Conservation (phyloP, 2,113 vertebrate species). For the Stigmatopora nigra region DNA sequence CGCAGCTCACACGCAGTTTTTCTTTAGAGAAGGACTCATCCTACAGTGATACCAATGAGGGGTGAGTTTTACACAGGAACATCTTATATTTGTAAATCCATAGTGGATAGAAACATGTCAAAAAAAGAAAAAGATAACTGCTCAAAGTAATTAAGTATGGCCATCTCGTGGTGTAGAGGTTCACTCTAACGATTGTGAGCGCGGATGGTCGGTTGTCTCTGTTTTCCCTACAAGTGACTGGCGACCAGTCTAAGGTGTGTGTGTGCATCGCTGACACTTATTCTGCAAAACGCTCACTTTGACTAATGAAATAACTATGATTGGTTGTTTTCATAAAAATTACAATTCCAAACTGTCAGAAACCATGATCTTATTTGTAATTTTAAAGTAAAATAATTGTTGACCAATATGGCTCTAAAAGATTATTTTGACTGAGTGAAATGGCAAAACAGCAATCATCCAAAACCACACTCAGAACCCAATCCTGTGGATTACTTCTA, state of each 20-base stretch:
- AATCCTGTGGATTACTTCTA: slow-evolving; percentile 29
- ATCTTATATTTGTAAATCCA: too few species aligned
- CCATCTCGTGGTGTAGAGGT: too few species aligned
- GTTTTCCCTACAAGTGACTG: too few species aligned
- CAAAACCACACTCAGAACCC: slow-evolving; percentile 5
- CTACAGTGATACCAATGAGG: slow-evolving; percentile 47
- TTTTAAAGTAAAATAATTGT: background rate
- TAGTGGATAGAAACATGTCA: too few species aligned
- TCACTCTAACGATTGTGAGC: too few species aligned
- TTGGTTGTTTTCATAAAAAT: background rate
- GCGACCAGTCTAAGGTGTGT: too few species aligned
- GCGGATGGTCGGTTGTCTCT: too few species aligned
- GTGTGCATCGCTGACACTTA: too few species aligned
- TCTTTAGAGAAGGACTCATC: slow-evolving; percentile 63
- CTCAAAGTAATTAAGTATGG: too few species aligned
- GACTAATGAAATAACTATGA: too few species aligned
- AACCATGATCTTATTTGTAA: background rate
- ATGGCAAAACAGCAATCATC: slow-evolving; percentile 21
- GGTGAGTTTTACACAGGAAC: slow-evolving; percentile 40
- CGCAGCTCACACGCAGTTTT: slow-evolving; percentile 59
- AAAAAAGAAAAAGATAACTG: too few species aligned
- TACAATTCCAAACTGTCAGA: background rate
- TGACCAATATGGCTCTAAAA: slow-evolving; percentile 7
- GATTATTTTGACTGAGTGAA: slow-evolving; percentile 17
- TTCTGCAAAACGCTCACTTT: too few species aligned